These are phyloP conservation scores for Tauraco hartlaubi DNA, from an alignment of 2,797 vertebrate species.

Conservation along the genomic window DNA sequence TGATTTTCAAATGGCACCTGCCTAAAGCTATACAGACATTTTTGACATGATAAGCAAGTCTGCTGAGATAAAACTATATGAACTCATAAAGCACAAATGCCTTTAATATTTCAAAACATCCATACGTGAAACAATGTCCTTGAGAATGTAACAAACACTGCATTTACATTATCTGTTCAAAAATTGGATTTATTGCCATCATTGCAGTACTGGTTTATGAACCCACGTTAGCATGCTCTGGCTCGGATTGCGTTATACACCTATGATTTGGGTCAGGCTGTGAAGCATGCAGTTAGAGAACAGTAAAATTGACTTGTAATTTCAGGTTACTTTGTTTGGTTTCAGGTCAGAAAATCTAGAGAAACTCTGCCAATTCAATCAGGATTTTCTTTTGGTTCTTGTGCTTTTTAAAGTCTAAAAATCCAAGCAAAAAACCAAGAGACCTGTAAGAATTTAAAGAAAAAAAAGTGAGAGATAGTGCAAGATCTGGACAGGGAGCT, in stretches of 20 bases:
- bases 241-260: background rate
- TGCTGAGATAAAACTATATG: background rate
- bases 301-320: background rate
- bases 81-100: background rate
- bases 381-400: background rate
- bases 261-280: background rate
- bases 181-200: background rate
- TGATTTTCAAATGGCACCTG: background rate
- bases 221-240: background rate
- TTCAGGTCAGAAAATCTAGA: background rate
- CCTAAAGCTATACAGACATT: background rate
- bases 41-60: background rate
- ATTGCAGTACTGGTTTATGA: background rate
- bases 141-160: background rate
- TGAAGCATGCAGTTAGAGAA: background rate
- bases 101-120: background rate
- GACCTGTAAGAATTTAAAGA: background rate
- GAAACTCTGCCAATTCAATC: background rate
- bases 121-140: background rate
- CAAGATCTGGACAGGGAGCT: background rate
- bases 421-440: background rate
- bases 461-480: background rate
- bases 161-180: background rate
- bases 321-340: background rate
- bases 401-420: background rate